Evolutionary conservation across 2,888 invertebrate genomes (phyloP), one percentile per base, ranked within the genome.

Genomic region (Lepidocyrtoides sp.): DNA sequence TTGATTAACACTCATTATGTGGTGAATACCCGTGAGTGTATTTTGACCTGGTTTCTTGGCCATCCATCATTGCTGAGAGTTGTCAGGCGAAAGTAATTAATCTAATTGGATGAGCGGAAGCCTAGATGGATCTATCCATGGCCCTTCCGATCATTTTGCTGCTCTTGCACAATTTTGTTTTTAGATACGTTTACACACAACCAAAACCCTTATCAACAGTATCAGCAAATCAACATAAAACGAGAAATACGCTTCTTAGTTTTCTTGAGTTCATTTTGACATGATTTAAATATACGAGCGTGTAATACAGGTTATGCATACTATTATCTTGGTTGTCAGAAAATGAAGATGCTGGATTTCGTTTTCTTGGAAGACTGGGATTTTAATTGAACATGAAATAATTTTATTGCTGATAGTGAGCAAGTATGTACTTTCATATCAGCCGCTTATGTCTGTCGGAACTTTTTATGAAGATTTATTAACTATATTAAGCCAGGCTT

Each of bases 31-130:
- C 88, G 82, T 82, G 88, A 82, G 88, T 89, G 81, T 69, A 82
- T 89, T 89, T 82, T 89, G 88, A 89, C 88, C 88, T 89, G 88
- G 81, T 82, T 89, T 89, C 88, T 89, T 81, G 88, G 88, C 82
- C 88, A 89, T 89, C 88, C 88, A 89, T 89, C 88, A 89, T 89
- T 89, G 87, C 79, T 81, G 88, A 82, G 81, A 82, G 81, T 82
- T 89, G 88, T 89, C 88, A 89, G 88, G 82, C 88, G 81, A 81
- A 89, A 89, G 88, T 89, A 82, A 89, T 89, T 89, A 89, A 89
- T 89, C 88, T 89, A 89, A 89, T 89, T 89, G 88, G 88, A 89
- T 89, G 88, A 89, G 72, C 88, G 82, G 82, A 89, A 89, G 88
- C 88, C 57, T 60, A 57, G 23, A 69, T 32, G 23, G 44, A 44